Evolutionary conservation across 2,113 vertebrate species (phyloP).

Genomic region (Axis porcinus): DNA sequence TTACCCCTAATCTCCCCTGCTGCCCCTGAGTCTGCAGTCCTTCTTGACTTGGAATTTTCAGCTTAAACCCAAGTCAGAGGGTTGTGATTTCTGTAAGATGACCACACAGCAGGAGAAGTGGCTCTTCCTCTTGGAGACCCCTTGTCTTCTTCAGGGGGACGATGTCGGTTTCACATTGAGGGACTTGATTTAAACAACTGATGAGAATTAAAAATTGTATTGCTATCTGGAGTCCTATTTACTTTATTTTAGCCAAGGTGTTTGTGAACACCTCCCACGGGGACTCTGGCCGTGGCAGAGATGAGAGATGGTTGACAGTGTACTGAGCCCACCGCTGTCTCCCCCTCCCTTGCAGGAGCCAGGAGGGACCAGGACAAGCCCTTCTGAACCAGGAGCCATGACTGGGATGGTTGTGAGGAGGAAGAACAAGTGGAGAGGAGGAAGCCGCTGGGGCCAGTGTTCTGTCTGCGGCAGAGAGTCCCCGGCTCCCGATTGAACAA

Average conservation of each 20-base stretch:
- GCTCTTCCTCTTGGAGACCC: neutral
- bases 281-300: neutral
- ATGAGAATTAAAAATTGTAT: neutral
- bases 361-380: too few relatives aligned
- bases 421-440: neutral
- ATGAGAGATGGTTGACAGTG: neutral
- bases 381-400: neutral
- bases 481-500: rapidly evolving
- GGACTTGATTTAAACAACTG: neutral
- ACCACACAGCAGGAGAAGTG: too few relatives aligned
- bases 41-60: neutral
- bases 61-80: neutral
- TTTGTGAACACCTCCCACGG: neutral
- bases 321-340: rapidly evolving
- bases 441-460: neutral
- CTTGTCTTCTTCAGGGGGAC: neutral
- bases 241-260: neutral
- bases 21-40: neutral
- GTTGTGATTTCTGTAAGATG: neutral
- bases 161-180: neutral
- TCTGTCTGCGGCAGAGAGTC: neutral
- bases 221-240: neutral
- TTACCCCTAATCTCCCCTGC: too few relatives aligned
- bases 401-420: neutral
- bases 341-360: rapidly evolving